Percentiles rank a stretch among this genome's conserved stretches.
These are phyloP conservation scores for Carassius carassius DNA, from an alignment of 2,113 vertebrate genomes.

Conservation along the genomic window DNA sequence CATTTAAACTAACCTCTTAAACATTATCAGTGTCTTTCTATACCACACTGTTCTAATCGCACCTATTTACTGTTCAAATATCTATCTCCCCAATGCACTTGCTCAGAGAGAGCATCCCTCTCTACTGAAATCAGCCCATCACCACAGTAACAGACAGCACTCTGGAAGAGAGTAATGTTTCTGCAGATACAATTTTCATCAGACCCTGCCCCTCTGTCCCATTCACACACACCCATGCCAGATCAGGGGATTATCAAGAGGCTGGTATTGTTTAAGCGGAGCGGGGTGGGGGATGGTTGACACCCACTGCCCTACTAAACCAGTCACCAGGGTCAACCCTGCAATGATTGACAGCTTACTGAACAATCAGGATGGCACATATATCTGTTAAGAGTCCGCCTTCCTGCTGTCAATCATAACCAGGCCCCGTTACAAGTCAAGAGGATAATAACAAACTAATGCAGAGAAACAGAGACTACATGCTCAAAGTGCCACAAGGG, in stretches of 20 bases:
- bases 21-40: background rate
- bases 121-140: constrained; percentile 32
- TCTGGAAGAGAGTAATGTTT: background rate
- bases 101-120: constrained; percentile 19
- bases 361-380: constrained; percentile 38
- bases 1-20: constrained; percentile 1
- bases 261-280: constrained; percentile 32
- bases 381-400: background rate
- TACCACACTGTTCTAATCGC: background rate
- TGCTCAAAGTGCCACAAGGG: constrained; percentile 1
- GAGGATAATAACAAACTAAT: constrained; percentile 14
- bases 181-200: constrained; percentile 5
- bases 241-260: constrained; percentile 42
- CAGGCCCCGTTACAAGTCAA: background rate
- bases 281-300: constrained; percentile 31
- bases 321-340: constrained; percentile 30
- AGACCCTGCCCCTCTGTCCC: constrained; percentile 8
- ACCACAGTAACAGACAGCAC: constrained; percentile 50
- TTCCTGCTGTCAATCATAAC: constrained; percentile 19
- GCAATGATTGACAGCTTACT: background rate
- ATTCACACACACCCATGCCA: constrained; percentile 18
- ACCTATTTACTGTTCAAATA: background rate
- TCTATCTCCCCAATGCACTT: background rate
- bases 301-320: constrained; percentile 46
- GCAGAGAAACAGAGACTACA: constrained; percentile 14